phyloP scores from a whole-genome alignment of 2,888 invertebrate genomes.

The Aspidapion aeneum region DNA sequence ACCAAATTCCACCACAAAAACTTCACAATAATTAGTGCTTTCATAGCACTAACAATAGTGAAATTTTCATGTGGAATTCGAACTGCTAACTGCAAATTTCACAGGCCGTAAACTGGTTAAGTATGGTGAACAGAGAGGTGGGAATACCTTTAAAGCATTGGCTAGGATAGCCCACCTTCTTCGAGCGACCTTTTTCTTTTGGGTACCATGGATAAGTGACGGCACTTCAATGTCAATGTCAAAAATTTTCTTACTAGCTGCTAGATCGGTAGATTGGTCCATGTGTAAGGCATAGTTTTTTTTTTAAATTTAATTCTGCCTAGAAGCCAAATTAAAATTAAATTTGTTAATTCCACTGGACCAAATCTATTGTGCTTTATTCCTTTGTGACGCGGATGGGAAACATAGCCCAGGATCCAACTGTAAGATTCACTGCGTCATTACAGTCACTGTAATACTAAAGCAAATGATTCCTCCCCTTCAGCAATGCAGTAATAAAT shows the following conservation, averaged over 20 bases:
- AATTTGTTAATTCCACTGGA: neutral
- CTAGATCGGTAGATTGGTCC: conserved; percentile 45
- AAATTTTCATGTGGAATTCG: too few species aligned
- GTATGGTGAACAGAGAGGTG: conserved; percentile 1
- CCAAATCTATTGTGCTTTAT: neutral
- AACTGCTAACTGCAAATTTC: too few species aligned
- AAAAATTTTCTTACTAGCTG: conserved; percentile 38
- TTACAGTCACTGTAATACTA: too few species aligned
- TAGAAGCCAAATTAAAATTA: conserved; percentile 10
- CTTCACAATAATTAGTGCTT: too few species aligned
- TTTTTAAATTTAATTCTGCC: conserved; percentile 15
- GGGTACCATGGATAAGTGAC: conserved; percentile 38
- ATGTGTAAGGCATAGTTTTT: conserved; percentile 41
- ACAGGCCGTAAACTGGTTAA: too few species aligned
- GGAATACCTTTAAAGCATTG: conserved; percentile 54
- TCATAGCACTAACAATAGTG: too few species aligned
- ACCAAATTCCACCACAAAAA: too few species aligned
- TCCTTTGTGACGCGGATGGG: too few species aligned
- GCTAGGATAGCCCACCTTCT: conserved; percentile 69
- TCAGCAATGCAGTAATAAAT: too few species aligned
- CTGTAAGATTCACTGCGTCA: too few species aligned
- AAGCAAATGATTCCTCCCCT: too few species aligned
- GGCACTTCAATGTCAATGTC: conserved; percentile 42
- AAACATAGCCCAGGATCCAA: too few species aligned
- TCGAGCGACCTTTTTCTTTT: conserved; percentile 56